These are phyloP conservation scores for Dasysyrphus albostriatus DNA, from an alignment of 2,888 invertebrate species.

Conservation along the genomic window DNA sequence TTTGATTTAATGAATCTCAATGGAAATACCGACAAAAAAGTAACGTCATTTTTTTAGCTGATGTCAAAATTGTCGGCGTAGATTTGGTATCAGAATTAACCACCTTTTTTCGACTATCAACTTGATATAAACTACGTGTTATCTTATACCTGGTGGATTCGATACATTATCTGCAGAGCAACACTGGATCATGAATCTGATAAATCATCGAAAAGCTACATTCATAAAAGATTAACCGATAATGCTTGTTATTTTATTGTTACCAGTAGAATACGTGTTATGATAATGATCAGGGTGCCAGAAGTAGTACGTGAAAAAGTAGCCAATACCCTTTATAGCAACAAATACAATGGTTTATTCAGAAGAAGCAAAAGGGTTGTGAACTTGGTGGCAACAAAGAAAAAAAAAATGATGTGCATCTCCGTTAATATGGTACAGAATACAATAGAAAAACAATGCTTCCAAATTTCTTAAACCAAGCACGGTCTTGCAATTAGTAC, in stretches of 20 bases:
- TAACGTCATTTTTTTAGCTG: constrained; percentile 84
- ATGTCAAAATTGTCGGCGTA: constrained; percentile 83
- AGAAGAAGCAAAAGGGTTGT: constrained; percentile 29
- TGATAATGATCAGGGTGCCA: constrained; percentile 63
- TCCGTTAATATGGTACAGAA: constrained; percentile 22
- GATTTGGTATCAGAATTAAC: constrained; percentile 83
- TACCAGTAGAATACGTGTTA: constrained; percentile 58
- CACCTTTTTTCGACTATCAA: constrained; percentile 79
- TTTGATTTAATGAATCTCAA: constrained; percentile 56
- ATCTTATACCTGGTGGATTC: not conserved
- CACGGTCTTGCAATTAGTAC: constrained; percentile 80
- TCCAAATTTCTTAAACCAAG: constrained; percentile 38
- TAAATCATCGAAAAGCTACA: constrained; percentile 19
- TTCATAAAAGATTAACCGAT: constrained; percentile 46
- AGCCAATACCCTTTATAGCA: constrained; percentile 29
- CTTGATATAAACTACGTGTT: not conserved
- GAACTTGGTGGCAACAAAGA: constrained; percentile 57
- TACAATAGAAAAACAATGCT: constrained; percentile 22
- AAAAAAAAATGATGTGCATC: constrained; percentile 24
- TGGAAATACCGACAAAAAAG: constrained; percentile 50
- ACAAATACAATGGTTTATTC: constrained; percentile 44
- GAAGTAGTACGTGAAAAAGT: constrained; percentile 44
- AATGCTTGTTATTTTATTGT: constrained; percentile 48
- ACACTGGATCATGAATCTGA: not conserved
- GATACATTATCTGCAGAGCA: not conserved